Conservation (phyloP, 2,888 invertebrate genomes). For the Stenotaenia linearis region DNA sequence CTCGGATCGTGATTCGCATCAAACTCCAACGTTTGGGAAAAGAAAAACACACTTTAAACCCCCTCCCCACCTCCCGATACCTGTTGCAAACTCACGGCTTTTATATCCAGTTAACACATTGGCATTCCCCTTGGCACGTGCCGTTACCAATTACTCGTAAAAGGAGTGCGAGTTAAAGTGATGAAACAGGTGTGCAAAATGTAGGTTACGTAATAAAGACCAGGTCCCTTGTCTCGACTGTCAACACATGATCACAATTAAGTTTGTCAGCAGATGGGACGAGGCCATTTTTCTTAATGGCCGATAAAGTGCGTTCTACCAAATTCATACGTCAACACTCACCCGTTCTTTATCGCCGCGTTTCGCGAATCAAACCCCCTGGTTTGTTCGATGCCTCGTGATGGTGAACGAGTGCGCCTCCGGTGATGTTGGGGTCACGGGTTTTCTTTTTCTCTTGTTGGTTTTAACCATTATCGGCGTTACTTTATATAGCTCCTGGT, state of each 20-base stretch:
- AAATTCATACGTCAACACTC: not conserved
- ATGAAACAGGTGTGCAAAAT: not conserved
- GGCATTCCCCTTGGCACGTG: not conserved
- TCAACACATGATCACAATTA: constrained; percentile 3
- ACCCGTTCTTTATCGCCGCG: too few species aligned
- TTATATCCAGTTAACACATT: not conserved
- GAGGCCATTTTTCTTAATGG: not conserved
- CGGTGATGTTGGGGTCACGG: too few species aligned
- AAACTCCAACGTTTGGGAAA: not conserved
- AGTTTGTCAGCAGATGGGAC: constrained; percentile 7
- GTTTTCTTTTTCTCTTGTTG: too few species aligned
- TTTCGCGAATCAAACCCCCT: too few species aligned
- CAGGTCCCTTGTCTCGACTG: not conserved
- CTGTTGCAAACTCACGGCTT: not conserved
- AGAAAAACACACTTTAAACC: not conserved
- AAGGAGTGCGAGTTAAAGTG: not conserved
- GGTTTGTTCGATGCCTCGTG: too few species aligned
- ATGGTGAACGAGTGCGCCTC: too few species aligned
- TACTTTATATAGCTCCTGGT: too few species aligned
- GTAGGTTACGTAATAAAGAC: not conserved
- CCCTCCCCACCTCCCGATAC: not conserved
- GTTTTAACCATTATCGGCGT: too few species aligned
- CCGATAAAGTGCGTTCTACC: not conserved
- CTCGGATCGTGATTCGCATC: not conserved
- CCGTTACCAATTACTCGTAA: constrained; percentile 7